These are phyloP conservation scores for Matsumurasca onukii DNA, from an alignment of 1,140 invertebrate species.

Conservation along the genomic window DNA sequence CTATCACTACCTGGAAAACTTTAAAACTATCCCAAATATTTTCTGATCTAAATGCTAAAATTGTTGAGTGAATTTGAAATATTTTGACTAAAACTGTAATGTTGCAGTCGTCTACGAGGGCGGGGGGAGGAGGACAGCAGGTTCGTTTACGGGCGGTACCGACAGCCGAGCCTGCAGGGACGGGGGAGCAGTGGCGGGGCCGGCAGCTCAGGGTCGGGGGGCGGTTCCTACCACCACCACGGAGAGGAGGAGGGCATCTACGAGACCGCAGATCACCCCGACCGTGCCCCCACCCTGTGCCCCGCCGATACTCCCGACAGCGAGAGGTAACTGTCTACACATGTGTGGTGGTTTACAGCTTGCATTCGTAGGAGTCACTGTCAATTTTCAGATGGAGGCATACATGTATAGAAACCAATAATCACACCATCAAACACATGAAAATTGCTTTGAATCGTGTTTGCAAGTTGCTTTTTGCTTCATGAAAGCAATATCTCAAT, in stretches of 20 bases:
- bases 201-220: conserved; percentile 48
- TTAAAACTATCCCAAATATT: no score
- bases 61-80: no score
- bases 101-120: conserved; percentile 44
- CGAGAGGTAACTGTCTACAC: conserved; percentile 66
- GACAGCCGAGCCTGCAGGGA: conserved; percentile 65
- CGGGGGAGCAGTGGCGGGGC: conserved; percentile 60
- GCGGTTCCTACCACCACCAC: conserved; percentile 55
- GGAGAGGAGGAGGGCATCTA: conserved; percentile 82
- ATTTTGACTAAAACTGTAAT: no score
- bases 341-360: not conserved
- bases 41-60: no score
- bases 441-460: no score
- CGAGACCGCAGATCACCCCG: conserved; percentile 78
- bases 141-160: conserved; percentile 78
- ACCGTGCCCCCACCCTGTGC: conserved; percentile 57
- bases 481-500: no score
- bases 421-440: no score
- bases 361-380: not conserved
- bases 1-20: no score
- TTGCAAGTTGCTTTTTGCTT: no score
- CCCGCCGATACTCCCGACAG: conserved; percentile 75
- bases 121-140: conserved; percentile 63
- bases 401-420: no score
- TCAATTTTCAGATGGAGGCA: no score